Evolutionary conservation across 2,888 invertebrate species (phyloP).

Genomic region (Sepioteuthis lessoniana): DNA sequence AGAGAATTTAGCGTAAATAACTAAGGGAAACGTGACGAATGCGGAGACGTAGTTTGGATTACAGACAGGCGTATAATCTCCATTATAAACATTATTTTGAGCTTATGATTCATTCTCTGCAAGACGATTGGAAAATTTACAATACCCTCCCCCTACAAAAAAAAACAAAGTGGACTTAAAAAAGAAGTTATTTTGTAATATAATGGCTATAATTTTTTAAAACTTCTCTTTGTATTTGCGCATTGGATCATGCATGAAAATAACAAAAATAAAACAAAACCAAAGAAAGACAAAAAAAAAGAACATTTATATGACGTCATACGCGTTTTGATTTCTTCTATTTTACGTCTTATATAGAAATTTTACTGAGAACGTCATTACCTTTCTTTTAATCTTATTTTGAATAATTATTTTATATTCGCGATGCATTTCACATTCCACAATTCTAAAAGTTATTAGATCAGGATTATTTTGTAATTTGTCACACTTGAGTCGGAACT

Average conservation of each 20-base stretch:
- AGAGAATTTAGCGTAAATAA: too few relatives aligned
- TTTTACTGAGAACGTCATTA: not conserved
- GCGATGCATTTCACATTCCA: not conserved
- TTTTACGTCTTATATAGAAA: not conserved
- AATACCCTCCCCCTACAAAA: too few relatives aligned
- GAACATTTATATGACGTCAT: not conserved
- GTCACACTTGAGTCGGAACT: not conserved
- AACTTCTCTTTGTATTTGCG: not conserved
- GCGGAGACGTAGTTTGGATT: too few relatives aligned
- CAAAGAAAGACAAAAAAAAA: too few relatives aligned
- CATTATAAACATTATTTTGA: not conserved
- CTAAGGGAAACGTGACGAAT: too few relatives aligned
- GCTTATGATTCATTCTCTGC: not conserved
- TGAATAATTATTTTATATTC: not conserved
- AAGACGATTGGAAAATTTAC: not conserved
- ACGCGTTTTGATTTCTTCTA: not conserved
- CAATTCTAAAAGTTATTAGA: not conserved
- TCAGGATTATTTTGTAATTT: slow-evolving; percentile 33
- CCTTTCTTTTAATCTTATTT: not conserved
- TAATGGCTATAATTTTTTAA: not conserved
- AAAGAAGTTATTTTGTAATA: not conserved
- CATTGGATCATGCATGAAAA: not conserved
- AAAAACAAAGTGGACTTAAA: not conserved
- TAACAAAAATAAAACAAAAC: not conserved
- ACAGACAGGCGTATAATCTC: too few relatives aligned